These are phyloP conservation scores for Clistopyga incitator DNA, from an alignment of 2,888 invertebrate genomes.

Conservation along the genomic window DNA sequence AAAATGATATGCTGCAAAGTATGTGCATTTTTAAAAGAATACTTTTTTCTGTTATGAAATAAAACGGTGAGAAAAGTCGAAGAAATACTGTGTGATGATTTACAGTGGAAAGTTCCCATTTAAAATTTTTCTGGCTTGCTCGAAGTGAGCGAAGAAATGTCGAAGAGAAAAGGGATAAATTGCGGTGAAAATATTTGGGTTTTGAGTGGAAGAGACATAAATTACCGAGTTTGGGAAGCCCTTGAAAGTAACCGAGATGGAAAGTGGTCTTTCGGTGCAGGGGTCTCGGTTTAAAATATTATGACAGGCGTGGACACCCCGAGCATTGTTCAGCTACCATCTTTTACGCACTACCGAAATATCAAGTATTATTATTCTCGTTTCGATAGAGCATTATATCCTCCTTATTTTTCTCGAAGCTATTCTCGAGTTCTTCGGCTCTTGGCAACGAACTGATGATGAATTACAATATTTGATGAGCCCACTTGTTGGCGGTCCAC, in stretches of 20 bases:
- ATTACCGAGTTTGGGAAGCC: constrained; percentile 39
- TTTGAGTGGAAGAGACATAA: constrained; percentile 43
- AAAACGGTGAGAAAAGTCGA: neutral
- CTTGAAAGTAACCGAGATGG: constrained; percentile 24
- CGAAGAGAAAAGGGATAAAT: constrained; percentile 48
- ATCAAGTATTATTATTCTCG: neutral
- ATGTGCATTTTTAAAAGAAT: neutral
- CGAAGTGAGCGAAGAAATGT: constrained; percentile 10
- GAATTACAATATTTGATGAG: constrained; percentile 66
- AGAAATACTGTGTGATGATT: neutral
- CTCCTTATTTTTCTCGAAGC: neutral
- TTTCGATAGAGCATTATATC: constrained; percentile 29
- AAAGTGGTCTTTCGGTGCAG: constrained; percentile 15
- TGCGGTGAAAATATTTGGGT: constrained; percentile 51
- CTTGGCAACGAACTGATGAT: neutral
- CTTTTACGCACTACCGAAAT: constrained; percentile 40
- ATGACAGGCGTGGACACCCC: constrained; percentile 64
- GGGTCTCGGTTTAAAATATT: constrained; percentile 57
- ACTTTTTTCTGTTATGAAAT: neutral
- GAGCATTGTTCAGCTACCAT: constrained; percentile 49
- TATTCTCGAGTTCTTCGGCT: constrained; percentile 20
- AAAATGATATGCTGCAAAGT: neutral
- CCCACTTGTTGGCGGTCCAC: constrained; percentile 50
- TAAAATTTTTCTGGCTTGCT: neutral
- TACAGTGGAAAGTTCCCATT: constrained; percentile 1